These are phyloP conservation scores for Neoascia interrupta DNA, from an alignment of 2,888 invertebrate genomes.

Conservation along the genomic window DNA sequence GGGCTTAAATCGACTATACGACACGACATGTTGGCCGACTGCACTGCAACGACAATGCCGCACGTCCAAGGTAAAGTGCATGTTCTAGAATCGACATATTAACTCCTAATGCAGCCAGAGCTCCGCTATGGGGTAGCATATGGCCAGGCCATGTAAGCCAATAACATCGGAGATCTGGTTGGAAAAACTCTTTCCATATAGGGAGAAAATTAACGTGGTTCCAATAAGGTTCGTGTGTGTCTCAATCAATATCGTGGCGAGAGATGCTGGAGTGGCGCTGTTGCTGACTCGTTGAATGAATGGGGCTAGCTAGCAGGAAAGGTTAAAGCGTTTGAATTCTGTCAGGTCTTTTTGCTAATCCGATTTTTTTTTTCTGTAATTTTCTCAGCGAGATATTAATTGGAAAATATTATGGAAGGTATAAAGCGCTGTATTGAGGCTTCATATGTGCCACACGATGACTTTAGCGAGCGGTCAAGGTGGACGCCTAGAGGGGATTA, in stretches of 20 bases:
- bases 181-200: constrained; percentile 75
- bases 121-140: constrained; percentile 44
- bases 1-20: too few species aligned
- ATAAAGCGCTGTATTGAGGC: not conserved
- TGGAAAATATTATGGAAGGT: constrained; percentile 57
- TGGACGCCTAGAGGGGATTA: constrained; percentile 63
- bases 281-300: not conserved
- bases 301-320: constrained; percentile 26
- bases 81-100: constrained; percentile 55
- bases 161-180: constrained; percentile 72
- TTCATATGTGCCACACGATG: constrained; percentile 33
- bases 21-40: too few species aligned
- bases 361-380: constrained; percentile 17
- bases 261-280: constrained; percentile 9
- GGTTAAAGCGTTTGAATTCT: constrained; percentile 50
- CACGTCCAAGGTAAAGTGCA: constrained; percentile 43
- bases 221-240: constrained; percentile 67
- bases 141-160: constrained; percentile 53
- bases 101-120: constrained; percentile 48
- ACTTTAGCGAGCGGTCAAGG: constrained; percentile 61
- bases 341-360: constrained; percentile 17
- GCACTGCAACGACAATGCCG: too few species aligned
- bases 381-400: constrained; percentile 54
- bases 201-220: constrained; percentile 74
- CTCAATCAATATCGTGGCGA: constrained; percentile 46